These are phyloP conservation scores for Clupea harengus DNA, from an alignment of 2,113 vertebrate species.

Conservation along the genomic window DNA sequence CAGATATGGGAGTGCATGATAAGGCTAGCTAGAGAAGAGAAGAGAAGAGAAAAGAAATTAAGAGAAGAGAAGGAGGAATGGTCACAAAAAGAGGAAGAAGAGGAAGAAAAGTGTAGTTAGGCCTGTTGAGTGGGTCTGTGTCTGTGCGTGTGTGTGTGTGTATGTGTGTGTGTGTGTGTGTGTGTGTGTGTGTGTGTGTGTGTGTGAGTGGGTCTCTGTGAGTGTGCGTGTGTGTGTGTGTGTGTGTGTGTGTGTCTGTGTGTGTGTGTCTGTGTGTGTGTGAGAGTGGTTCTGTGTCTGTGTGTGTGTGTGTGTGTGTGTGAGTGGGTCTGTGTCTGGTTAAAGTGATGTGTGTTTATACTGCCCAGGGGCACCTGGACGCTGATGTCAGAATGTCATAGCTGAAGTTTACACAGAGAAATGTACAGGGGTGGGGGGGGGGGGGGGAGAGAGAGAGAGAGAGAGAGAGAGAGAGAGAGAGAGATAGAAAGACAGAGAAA, in stretches of 20 bases:
- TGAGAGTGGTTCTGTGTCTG: too few species aligned
- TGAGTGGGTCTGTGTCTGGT: too few species aligned
- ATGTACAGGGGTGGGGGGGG: background rate
- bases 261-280: too few species aligned
- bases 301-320: too few species aligned
- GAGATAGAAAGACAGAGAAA: background rate
- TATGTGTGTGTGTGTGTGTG: too few species aligned
- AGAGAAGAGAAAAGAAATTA: background rate
- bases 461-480: background rate
- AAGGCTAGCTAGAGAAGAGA: background rate
- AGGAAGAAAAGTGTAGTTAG: background rate
- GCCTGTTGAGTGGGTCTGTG: too few species aligned
- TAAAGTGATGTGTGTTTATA: background rate
- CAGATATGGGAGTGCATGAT: too few species aligned
- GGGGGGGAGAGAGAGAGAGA: background rate
- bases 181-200: too few species aligned
- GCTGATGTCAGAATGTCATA: background rate
- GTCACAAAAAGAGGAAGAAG: background rate
- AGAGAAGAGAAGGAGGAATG: background rate
- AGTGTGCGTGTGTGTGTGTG: too few species aligned
- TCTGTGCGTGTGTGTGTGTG: too few species aligned
- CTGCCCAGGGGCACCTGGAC: background rate
- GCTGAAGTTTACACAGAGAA: slow-evolving; percentile 11
- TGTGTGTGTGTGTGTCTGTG: too few species aligned
- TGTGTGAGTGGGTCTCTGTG: too few species aligned